phyloP scores from a whole-genome alignment of 2,797 vertebrate species.

The Lutra lutra region DNA sequence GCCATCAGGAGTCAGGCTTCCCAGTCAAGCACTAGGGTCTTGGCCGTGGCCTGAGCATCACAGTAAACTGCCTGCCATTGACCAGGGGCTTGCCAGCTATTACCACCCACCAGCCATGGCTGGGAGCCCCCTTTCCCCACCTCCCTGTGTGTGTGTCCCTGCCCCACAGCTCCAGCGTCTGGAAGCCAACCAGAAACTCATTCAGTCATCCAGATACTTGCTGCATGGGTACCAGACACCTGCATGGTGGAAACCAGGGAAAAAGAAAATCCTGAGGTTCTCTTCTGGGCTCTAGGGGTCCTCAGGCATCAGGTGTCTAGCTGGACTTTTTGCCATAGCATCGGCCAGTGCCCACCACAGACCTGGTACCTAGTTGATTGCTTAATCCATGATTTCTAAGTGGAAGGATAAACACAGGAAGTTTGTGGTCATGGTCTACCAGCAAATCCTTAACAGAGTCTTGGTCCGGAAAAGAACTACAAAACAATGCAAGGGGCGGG shows the following conservation, averaged over 20 bases:
- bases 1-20: background rate
- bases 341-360: background rate
- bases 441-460: slow-evolving; percentile 42
- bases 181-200: background rate
- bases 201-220: background rate
- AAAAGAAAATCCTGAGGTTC: background rate
- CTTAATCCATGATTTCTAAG: background rate
- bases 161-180: background rate
- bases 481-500: background rate
- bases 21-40: background rate
- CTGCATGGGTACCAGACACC: background rate
- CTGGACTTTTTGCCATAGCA: accelerated
- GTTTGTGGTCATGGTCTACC: background rate
- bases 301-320: background rate
- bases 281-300: background rate
- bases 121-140: background rate
- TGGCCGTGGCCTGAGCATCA: background rate
- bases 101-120: background rate
- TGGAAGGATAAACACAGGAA: slow-evolving; percentile 65
- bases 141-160: background rate
- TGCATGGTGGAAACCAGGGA: background rate
- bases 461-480: slow-evolving; percentile 33
- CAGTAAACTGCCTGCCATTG: background rate
- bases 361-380: background rate
- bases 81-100: background rate